These are phyloP conservation scores for Poecile atricapillus DNA, from an alignment of 2,113 vertebrate genomes.

Conservation along the genomic window DNA sequence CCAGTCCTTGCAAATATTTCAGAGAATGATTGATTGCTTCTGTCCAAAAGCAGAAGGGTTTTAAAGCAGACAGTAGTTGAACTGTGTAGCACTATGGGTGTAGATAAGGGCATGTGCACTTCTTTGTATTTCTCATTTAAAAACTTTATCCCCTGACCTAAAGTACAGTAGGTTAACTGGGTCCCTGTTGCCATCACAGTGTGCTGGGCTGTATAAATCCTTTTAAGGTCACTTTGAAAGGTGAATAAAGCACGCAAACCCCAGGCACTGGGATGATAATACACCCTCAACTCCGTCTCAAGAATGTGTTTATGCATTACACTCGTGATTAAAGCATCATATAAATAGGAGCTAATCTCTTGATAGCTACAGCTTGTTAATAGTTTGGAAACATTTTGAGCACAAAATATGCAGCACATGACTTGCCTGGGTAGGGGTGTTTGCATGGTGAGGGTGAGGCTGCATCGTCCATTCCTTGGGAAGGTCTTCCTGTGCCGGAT, in stretches of 20 bases:
- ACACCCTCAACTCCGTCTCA: not conserved
- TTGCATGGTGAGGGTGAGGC: conserved; percentile 63
- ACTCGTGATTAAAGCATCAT: conserved; percentile 51
- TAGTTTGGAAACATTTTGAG: conserved; percentile 64
- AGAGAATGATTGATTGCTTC: not conserved
- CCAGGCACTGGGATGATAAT: not conserved
- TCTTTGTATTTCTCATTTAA: conserved; percentile 23
- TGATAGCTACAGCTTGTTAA: conserved; percentile 53
- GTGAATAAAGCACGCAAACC: not conserved
- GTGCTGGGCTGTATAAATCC: not conserved
- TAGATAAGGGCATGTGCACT: conserved; percentile 43
- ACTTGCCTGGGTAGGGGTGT: conserved; percentile 59
- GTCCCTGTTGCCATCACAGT: not conserved
- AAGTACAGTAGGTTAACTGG: conserved; percentile 15
- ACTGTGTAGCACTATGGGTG: not conserved
- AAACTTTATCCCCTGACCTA: conserved; percentile 24
- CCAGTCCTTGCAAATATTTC: not conserved
- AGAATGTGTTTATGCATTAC: conserved; percentile 47
- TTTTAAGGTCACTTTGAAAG: not conserved
- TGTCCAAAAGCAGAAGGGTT: not conserved
- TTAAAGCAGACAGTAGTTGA: not conserved
- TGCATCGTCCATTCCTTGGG: conserved; percentile 33
- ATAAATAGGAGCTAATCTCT: conserved; percentile 61
- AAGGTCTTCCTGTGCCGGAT: conserved; percentile 59
- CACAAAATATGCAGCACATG: conserved; percentile 67